Evolutionary conservation across 2,113 vertebrate species (phyloP).

Genomic region (Pampusana beccarii): DNA sequence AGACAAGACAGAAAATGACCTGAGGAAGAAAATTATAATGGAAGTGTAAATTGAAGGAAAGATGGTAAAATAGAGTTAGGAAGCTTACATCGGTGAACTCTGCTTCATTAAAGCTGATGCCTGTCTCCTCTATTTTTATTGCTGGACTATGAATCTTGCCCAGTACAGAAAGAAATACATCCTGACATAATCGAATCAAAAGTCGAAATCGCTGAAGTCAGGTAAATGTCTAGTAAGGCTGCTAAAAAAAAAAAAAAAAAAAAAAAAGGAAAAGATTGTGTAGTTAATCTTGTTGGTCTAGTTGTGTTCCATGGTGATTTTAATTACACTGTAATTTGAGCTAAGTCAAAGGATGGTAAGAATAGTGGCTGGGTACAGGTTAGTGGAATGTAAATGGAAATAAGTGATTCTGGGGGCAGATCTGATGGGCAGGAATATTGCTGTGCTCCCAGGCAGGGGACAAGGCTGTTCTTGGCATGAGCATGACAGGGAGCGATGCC

Average conservation of each 20-base stretch:
- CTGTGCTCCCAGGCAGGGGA: not conserved
- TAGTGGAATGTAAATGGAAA: constrained; percentile 53
- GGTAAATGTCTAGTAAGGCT: not conserved
- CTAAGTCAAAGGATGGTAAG: constrained; percentile 64
- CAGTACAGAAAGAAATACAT: not conserved
- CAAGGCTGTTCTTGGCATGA: constrained; percentile 1
- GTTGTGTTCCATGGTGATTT: constrained; percentile 65
- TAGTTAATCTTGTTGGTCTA: constrained; percentile 66
- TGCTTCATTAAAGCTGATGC: not conserved
- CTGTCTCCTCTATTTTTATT: not conserved
- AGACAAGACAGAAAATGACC: not conserved
- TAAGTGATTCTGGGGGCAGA: constrained; percentile 6
- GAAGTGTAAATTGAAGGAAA: not conserved
- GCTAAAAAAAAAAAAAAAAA: too few relatives aligned
- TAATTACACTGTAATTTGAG: constrained; percentile 73
- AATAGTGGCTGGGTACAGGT: constrained; percentile 46
- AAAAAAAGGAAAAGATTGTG: constrained; percentile 3
- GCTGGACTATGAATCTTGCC: not conserved
- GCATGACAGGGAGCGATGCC: not conserved
- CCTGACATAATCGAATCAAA: not conserved
- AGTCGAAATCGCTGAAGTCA: not conserved
- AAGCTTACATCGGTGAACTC: not conserved
- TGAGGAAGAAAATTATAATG: not conserved
- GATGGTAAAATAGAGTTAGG: not conserved
- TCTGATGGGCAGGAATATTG: constrained; percentile 31